These are phyloP conservation scores for Dascillus cervinus DNA, from an alignment of 2,888 invertebrate species.

Conservation along the genomic window DNA sequence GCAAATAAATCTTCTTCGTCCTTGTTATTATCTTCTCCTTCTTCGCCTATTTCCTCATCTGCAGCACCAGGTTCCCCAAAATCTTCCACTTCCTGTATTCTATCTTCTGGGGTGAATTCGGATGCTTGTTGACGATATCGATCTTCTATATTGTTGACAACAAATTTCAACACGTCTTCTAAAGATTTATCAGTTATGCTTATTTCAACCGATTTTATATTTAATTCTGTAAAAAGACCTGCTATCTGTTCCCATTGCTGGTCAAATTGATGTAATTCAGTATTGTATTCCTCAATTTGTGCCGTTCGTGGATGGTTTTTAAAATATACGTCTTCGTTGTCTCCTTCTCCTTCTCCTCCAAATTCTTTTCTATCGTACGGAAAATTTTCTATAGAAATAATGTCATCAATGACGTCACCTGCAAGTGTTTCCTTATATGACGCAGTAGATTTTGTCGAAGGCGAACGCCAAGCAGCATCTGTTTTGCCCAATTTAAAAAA, in stretches of 20 bases:
- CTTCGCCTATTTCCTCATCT: slow-evolving; percentile 34
- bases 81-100: slow-evolving; percentile 44
- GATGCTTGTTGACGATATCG: slow-evolving; percentile 41
- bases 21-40: slow-evolving; percentile 23
- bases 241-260: slow-evolving; percentile 23
- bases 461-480: slow-evolving; percentile 29
- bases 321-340: slow-evolving; percentile 3
- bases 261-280: slow-evolving; percentile 10
- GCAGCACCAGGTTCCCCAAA: slow-evolving; percentile 40
- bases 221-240: slow-evolving; percentile 22
- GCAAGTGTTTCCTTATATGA: slow-evolving; percentile 16
- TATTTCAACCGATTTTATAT: slow-evolving; percentile 24
- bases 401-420: slow-evolving; percentile 17
- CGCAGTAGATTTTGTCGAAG: slow-evolving; percentile 16
- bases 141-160: slow-evolving; percentile 28
- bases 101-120: slow-evolving; percentile 43
- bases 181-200: slow-evolving; percentile 27
- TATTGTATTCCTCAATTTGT: slow-evolving; percentile 4
- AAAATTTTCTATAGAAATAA: slow-evolving; percentile 8
- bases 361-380: slow-evolving; percentile 4
- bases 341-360: slow-evolving; percentile 4
- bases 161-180: slow-evolving; percentile 28
- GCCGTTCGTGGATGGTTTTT: slow-evolving; percentile 6
- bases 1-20: slow-evolving; percentile 20
- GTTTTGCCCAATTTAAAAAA: slow-evolving; percentile 26